These are phyloP conservation scores for Charaxes varanes DNA, from an alignment of 1,140 invertebrate species.

Conservation along the genomic window DNA sequence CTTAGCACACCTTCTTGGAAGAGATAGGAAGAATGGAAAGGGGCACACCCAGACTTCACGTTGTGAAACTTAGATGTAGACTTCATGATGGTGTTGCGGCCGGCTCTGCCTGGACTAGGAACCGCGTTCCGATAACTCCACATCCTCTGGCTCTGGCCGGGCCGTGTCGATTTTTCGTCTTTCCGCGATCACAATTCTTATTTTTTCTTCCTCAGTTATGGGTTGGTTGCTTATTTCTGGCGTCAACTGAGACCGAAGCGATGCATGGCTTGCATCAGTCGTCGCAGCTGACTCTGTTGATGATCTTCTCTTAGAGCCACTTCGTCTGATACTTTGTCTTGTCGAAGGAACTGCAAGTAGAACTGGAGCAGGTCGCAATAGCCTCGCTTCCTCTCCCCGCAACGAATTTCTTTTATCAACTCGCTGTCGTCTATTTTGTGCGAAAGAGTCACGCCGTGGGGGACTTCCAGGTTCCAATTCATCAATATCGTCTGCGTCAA, in stretches of 20 bases:
- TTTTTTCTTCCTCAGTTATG: constrained; percentile 64
- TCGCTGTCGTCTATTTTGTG: constrained; percentile 53
- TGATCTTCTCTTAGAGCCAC: constrained; percentile 35
- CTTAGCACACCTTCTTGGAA: constrained; percentile 30
- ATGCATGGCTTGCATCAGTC: constrained; percentile 38
- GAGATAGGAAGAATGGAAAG: constrained; percentile 25
- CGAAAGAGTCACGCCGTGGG: constrained; percentile 49
- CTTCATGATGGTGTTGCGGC: constrained; percentile 67
- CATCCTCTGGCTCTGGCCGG: constrained; percentile 57
- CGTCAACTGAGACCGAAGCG: constrained; percentile 30
- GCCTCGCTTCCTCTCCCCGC: constrained; percentile 54
- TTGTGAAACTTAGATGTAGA: constrained; percentile 53
- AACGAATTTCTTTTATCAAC: constrained; percentile 59
- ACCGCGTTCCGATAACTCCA: constrained; percentile 59
- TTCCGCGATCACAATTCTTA: constrained; percentile 69
- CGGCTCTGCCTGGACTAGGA: constrained; percentile 70
- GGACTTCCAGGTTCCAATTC: constrained; percentile 58
- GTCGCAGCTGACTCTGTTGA: constrained; percentile 47
- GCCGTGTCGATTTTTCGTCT: constrained; percentile 61
- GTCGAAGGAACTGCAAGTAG: constrained; percentile 51
- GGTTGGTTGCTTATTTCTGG: constrained; percentile 33
- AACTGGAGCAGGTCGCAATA: constrained; percentile 47
- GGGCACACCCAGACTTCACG: constrained; percentile 19
- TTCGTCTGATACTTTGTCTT: constrained; percentile 42
- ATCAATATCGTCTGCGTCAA: constrained; percentile 67